Evolutionary conservation across 2,888 invertebrate genomes (phyloP).

Genomic region (Callyntrura sp.): DNA sequence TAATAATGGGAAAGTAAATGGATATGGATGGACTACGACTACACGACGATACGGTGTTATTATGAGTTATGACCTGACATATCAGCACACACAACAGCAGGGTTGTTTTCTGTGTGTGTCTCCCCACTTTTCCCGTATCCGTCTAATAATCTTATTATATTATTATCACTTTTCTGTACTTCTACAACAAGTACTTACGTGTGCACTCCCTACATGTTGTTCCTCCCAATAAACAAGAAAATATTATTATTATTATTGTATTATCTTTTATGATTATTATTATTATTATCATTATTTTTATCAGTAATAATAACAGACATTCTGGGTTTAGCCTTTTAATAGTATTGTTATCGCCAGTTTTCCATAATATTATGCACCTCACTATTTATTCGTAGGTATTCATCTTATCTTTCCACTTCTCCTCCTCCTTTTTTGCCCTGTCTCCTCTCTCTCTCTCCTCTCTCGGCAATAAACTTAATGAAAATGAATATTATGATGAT

Average conservation of each 20-base stretch:
- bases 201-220: not conserved
- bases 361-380: conserved; percentile 34
- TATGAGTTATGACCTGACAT: conserved; percentile 63
- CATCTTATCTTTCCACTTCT: conserved; percentile 24
- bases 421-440: conserved; percentile 32
- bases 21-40: not conserved
- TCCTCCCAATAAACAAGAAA: conserved; percentile 34
- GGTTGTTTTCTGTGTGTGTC: conserved; percentile 19
- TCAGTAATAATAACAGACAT: conserved; percentile 36
- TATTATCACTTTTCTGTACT: conserved; percentile 50
- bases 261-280: conserved; percentile 59
- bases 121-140: not conserved
- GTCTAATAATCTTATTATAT: conserved; percentile 68
- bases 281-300: conserved; percentile 46
- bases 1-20: conserved; percentile 64
- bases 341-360: conserved; percentile 24
- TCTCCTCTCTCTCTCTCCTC: conserved; percentile 10
- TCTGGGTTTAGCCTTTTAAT: conserved; percentile 43
- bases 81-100: conserved; percentile 57
- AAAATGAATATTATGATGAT: conserved; percentile 61
- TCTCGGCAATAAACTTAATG: conserved; percentile 72
- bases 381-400: conserved; percentile 12
- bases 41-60: conserved; percentile 20
- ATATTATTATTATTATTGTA: conserved; percentile 34
- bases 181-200: not conserved